Percentiles rank a stretch among this genome's conserved stretches.
phyloP scores from a whole-genome alignment of 2,888 invertebrate genomes.

The Carcina quercana region DNA sequence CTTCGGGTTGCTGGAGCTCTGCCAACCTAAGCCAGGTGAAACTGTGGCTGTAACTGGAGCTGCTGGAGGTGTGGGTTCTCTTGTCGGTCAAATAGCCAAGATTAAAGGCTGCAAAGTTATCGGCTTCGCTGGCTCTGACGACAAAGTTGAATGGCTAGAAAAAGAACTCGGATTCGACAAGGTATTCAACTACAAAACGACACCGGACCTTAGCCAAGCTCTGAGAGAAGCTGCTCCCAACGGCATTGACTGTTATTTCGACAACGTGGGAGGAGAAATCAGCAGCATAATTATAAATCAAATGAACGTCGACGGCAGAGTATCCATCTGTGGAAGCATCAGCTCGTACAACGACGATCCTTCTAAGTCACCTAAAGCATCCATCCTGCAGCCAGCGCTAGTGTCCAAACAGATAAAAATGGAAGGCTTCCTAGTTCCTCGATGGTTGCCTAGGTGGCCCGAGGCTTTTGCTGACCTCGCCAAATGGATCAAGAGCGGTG shows the following conservation, averaged over 20 bases:
- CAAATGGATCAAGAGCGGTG: slow-evolving; percentile 78
- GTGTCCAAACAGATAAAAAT: slow-evolving; percentile 74
- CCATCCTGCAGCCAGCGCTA: slow-evolving; percentile 68
- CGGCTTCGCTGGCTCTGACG: slow-evolving; percentile 81
- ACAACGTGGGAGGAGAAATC: slow-evolving; percentile 82
- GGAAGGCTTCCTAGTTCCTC: slow-evolving; percentile 73
- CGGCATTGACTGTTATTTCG: slow-evolving; percentile 84
- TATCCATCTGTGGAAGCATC: slow-evolving; percentile 42
- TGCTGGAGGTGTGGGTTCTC: slow-evolving; percentile 83
- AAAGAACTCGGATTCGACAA: slow-evolving; percentile 79
- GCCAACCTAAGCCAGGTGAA: slow-evolving; percentile 79
- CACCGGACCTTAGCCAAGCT: slow-evolving; percentile 52
- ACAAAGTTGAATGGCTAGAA: slow-evolving; percentile 80
- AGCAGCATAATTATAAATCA: slow-evolving; percentile 72
- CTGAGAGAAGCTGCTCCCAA: slow-evolving; percentile 78
- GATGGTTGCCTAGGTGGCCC: slow-evolving; percentile 69
- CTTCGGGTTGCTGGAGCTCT: slow-evolving; percentile 80
- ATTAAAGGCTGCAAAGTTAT: slow-evolving; percentile 77
- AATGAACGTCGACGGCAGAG: slow-evolving; percentile 64
- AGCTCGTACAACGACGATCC: slow-evolving; percentile 44
- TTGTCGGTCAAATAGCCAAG: slow-evolving; percentile 85
- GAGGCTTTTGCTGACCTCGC: slow-evolving; percentile 75
- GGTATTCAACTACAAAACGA: slow-evolving; percentile 83
- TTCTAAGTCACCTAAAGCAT: slow-evolving; percentile 33
- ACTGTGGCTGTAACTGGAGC: slow-evolving; percentile 82